phyloP scores from a whole-genome alignment of 2,888 invertebrate genomes.

The Operophtera brumata region DNA sequence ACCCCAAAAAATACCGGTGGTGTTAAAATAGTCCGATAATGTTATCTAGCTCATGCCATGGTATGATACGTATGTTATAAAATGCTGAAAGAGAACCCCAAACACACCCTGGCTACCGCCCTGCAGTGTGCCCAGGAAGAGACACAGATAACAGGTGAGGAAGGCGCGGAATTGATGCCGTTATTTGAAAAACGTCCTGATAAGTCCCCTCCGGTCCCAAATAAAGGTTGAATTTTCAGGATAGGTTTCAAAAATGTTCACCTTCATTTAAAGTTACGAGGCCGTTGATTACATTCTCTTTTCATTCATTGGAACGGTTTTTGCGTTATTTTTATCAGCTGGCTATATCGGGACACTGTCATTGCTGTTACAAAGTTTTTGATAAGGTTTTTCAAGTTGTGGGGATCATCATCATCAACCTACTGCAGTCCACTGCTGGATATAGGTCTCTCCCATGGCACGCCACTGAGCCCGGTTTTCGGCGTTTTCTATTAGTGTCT shows the following conservation, averaged over 20 bases:
- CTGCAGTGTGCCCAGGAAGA: slow-evolving; percentile 13
- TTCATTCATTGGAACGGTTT: slow-evolving; percentile 46
- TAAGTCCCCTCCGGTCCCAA: slow-evolving; percentile 64
- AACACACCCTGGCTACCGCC: slow-evolving; percentile 20
- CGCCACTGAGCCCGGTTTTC: no score
- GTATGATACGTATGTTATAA: no score
- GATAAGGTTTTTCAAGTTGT: no score
- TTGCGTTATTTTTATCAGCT: slow-evolving; percentile 43
- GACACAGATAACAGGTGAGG: slow-evolving; percentile 17
- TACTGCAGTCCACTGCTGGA: no score
- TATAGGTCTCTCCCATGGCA: no score
- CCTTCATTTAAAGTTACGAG: slow-evolving; percentile 63
- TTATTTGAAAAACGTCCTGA: slow-evolving; percentile 69
- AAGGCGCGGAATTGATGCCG: slow-evolving; percentile 59
- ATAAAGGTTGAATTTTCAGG: slow-evolving; percentile 60
- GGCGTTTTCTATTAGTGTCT: no score
- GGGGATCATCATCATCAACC: no score
- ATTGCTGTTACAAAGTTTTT: slow-evolving; percentile 23
- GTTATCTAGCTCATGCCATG: no score
- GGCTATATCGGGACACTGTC: slow-evolving; percentile 28
- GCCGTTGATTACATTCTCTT: slow-evolving; percentile 59
- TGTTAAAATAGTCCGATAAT: no score
- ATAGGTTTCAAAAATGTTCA: slow-evolving; percentile 62
- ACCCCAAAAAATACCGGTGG: no score
- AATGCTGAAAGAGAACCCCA: neutral